Evolutionary conservation across 2,888 invertebrate genomes (phyloP).

Genomic region (Oligia strigilis): DNA sequence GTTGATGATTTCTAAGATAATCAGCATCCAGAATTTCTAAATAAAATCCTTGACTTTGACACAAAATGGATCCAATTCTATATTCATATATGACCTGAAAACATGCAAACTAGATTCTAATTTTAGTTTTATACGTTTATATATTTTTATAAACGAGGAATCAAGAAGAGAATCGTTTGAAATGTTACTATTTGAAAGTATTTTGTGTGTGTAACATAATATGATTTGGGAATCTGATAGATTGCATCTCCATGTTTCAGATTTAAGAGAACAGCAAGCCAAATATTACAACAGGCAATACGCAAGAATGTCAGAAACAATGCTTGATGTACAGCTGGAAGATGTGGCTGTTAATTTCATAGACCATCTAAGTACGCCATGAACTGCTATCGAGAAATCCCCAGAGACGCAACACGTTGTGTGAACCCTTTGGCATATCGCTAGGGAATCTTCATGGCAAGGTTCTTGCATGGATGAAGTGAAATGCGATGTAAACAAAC

Average conservation of each 20-base stretch:
- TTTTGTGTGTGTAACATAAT: not conserved
- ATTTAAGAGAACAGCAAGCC: not conserved
- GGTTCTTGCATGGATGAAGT: not conserved
- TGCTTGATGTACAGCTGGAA: not conserved
- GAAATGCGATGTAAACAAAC: not conserved
- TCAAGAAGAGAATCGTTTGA: conserved; percentile 18
- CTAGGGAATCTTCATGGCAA: not conserved
- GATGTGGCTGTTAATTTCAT: not conserved
- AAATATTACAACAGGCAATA: not conserved
- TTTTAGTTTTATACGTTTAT: conserved; percentile 49
- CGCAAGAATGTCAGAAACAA: not conserved
- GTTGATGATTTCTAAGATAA: conserved; percentile 36
- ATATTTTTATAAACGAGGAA: conserved; percentile 46
- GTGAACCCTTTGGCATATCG: not conserved
- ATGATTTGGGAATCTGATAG: not conserved
- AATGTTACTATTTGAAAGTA: conserved; percentile 16
- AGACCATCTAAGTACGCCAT: not conserved
- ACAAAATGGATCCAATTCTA: conserved; percentile 51
- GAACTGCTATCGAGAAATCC: not conserved
- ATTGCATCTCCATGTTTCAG: not conserved
- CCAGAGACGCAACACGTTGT: not conserved
- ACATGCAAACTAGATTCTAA: conserved; percentile 53
- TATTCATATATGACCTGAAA: conserved; percentile 59
- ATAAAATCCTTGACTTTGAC: conserved; percentile 60
- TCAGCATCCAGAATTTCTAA: conserved; percentile 27